Evolutionary conservation across 2,113 vertebrate species (phyloP).

Genomic region (Rana temporaria): DNA sequence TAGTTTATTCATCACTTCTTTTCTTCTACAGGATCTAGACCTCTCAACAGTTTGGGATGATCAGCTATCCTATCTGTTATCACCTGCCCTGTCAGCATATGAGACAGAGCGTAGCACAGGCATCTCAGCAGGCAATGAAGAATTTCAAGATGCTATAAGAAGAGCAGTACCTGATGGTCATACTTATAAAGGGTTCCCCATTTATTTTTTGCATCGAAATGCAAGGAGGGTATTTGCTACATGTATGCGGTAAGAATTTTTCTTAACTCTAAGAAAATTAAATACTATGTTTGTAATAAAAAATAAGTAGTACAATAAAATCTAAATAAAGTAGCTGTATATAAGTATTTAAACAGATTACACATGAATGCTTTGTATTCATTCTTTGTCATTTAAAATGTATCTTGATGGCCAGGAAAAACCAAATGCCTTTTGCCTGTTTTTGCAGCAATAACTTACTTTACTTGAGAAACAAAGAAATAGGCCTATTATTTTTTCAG

Average conservation of each 20-base stretch:
- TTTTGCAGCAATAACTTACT: too few species aligned
- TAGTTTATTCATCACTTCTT: not conserved
- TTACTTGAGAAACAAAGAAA: too few species aligned
- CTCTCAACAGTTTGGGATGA: constrained; percentile 93
- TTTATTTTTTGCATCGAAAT: constrained; percentile 91
- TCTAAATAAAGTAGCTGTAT: too few species aligned
- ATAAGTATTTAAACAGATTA: not conserved
- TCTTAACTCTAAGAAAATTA: not conserved
- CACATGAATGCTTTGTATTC: too few species aligned
- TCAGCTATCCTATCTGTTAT: constrained; percentile 92
- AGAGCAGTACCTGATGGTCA: constrained; percentile 93
- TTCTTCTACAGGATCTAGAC: constrained; percentile 82
- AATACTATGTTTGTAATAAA: too few species aligned
- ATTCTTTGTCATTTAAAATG: too few species aligned
- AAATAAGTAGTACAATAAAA: too few species aligned
- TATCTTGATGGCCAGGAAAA: not conserved
- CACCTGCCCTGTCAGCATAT: constrained; percentile 90
- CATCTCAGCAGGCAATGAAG: constrained; percentile 91
- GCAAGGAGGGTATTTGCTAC: constrained; percentile 91
- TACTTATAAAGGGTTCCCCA: constrained; percentile 97
- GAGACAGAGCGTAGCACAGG: constrained; percentile 90
- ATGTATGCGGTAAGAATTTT: constrained; percentile 81
- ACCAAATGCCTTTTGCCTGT: not conserved
- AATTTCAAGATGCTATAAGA: constrained; percentile 94
- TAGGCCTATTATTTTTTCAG: too few species aligned